These are phyloP conservation scores for Colaptes auratus DNA, from an alignment of 2,113 vertebrate genomes.

Conservation along the genomic window DNA sequence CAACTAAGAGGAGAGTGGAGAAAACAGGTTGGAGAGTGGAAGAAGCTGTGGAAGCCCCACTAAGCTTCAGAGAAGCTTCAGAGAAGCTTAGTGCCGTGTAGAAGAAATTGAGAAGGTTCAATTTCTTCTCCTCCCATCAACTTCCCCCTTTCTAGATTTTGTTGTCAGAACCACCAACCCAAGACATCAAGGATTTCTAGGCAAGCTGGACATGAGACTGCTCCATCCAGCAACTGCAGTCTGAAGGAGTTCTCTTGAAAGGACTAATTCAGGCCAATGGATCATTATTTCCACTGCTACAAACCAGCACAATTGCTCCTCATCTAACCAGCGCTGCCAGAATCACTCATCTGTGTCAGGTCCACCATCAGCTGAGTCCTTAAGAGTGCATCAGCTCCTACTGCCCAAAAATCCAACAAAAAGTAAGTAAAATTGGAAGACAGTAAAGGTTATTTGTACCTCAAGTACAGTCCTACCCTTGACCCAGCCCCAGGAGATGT, in stretches of 20 bases:
- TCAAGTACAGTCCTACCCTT: not conserved
- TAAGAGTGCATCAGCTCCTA: not conserved
- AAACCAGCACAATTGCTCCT: not conserved
- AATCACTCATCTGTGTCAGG: not conserved
- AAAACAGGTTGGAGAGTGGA: not conserved
- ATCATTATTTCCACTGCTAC: not conserved
- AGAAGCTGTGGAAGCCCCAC: not conserved
- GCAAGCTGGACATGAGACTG: not conserved
- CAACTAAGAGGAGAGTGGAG: conserved; percentile 14
- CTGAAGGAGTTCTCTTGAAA: not conserved
- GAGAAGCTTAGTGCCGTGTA: not conserved
- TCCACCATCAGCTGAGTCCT: not conserved
- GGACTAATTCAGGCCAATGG: not conserved
- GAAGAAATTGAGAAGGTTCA: not conserved
- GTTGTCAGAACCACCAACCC: not conserved
- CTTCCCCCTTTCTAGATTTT: not conserved
- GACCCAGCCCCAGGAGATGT: not conserved
- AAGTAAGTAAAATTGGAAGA: not conserved
- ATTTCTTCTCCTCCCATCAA: not conserved
- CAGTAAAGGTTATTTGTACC: not conserved
- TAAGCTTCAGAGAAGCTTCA: too few relatives aligned
- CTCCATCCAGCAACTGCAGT: fast-evolving
- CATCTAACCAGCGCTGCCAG: not conserved
- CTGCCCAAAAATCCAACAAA: not conserved
- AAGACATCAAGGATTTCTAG: not conserved